Evolutionary conservation across 2,797 vertebrate species (phyloP).

Genomic region (Amphiprion clarkii): DNA sequence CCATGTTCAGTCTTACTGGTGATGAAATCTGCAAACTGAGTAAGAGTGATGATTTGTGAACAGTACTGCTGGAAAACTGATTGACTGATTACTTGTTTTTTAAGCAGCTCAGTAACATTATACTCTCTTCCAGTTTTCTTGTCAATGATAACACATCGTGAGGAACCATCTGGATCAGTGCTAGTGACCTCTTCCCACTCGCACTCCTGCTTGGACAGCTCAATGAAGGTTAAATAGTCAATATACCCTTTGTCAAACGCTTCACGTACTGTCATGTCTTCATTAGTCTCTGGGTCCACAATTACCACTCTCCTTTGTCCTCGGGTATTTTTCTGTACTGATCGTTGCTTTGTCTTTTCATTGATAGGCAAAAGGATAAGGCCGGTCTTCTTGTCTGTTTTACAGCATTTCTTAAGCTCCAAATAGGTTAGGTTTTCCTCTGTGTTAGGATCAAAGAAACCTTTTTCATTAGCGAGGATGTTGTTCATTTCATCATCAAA

Average conservation of each 20-base stretch:
- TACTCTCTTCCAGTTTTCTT: slow-evolving; percentile 91
- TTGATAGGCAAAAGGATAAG: slow-evolving; percentile 91
- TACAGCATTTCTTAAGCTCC: slow-evolving; percentile 92
- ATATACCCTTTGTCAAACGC: slow-evolving; percentile 94
- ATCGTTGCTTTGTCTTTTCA: slow-evolving; percentile 88
- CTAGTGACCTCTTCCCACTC: slow-evolving; percentile 98
- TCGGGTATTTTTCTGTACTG: slow-evolving; percentile 89
- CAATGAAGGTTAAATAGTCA: slow-evolving; percentile 91
- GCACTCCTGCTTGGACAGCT: slow-evolving; percentile 94
- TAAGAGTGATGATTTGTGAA: slow-evolving; percentile 87
- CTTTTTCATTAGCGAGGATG: slow-evolving; percentile 91
- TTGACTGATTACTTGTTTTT: slow-evolving; percentile 86
- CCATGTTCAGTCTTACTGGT: slow-evolving; percentile 78
- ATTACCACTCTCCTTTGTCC: slow-evolving; percentile 95
- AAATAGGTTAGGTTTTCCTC: slow-evolving; percentile 95
- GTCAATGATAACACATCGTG: slow-evolving; percentile 88
- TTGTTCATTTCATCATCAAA: slow-evolving; percentile 92
- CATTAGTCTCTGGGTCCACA: slow-evolving; percentile 94
- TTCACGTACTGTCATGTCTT: slow-evolving; percentile 95
- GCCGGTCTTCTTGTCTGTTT: slow-evolving; percentile 90
- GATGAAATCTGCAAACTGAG: slow-evolving; percentile 93
- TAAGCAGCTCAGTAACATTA: slow-evolving; percentile 91
- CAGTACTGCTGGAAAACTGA: slow-evolving; percentile 89
- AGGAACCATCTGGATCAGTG: slow-evolving; percentile 91
- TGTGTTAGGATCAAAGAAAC: slow-evolving; percentile 97